Base-by-base conservation (phyloP, 2,797 vertebrate species). In the Myioborus melanocephalus region DNA sequence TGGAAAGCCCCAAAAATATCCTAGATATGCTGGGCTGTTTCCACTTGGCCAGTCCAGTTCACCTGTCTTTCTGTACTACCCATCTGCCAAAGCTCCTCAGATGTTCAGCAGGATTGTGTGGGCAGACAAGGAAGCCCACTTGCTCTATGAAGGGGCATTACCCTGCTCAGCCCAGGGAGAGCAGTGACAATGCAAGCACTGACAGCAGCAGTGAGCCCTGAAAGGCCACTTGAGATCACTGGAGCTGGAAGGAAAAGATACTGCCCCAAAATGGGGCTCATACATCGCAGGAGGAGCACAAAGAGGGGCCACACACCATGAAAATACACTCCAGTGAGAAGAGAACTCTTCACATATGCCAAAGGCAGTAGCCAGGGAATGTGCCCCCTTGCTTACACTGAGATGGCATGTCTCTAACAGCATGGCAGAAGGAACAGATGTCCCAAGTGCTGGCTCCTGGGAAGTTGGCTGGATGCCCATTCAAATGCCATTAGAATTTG, bases 361-460 rank as follows among this genome's bases (percentile, higher is more conserved):
- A 76, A 2, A 21, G 16, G 27, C 76, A 90, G 52, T 4, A 84
- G 46, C 34, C 87, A 96, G 41, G 76, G 49, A 66, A 89, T 18
- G 47, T 47, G 44, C 27, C 83, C 72, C 72, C 56, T 41, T 60
- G 73, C 72, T 91, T 63, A 34, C 39, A 53, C 12, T 56, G 80
- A 71, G 66, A 91, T 78, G 85, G 66, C 8, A 2, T 15, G 63
- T 41, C 66, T 96, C 73, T 66, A 82, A 39, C 9, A 1, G 64
- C 80, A 71, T 30, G 70, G 90, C 68, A 80, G 41, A 78, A 81
- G 57, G 95, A 97, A 90, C 94, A 96, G 96, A 97, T 95, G 85
- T 71, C 90, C 92, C 70, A 77, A 91, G 63, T 14, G 23, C 39
- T 81, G 61, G 55, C 79, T 89, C 9, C n/a, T 47, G 19, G 80